Percentiles rank a stretch among this genome's conserved stretches.
phyloP scores from a whole-genome alignment of 2,888 invertebrate genomes.

The Eupithecia subfuscata region DNA sequence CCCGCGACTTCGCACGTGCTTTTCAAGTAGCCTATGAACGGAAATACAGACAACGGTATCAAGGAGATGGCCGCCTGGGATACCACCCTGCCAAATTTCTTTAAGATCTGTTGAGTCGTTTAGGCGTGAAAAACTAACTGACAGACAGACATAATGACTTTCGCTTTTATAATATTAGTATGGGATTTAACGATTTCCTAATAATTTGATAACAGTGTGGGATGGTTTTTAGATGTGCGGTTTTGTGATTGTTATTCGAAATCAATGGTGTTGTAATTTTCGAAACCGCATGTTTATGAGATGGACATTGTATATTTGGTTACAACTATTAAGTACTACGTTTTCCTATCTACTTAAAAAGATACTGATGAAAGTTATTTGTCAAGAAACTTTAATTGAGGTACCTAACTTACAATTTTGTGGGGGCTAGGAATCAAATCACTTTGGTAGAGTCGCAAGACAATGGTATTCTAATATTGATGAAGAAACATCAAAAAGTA shows the following conservation, averaged over 20 bases:
- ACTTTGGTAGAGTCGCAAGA: not conserved
- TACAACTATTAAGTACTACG: not conserved
- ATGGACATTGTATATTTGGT: not conserved
- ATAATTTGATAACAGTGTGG: slow-evolving; percentile 20
- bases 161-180: too few relatives aligned
- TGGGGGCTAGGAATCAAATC: not conserved
- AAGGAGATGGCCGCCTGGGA: too few relatives aligned
- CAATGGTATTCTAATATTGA: not conserved
- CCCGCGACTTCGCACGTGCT: not conserved
- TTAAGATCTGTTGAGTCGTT: not conserved
- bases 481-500: not conserved
- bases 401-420: not conserved
- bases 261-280: not conserved
- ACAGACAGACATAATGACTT: too few relatives aligned
- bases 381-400: not conserved
- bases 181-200: not conserved
- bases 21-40: not conserved
- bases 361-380: too few relatives aligned
- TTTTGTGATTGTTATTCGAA: not conserved
- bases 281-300: not conserved
- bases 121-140: too few relatives aligned
- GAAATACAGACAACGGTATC: too few relatives aligned
- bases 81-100: not conserved
- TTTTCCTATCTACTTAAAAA: too few relatives aligned
- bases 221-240: not conserved